Base-by-base conservation (phyloP, 2,888 invertebrate species). In the Abrostola tripartita region DNA sequence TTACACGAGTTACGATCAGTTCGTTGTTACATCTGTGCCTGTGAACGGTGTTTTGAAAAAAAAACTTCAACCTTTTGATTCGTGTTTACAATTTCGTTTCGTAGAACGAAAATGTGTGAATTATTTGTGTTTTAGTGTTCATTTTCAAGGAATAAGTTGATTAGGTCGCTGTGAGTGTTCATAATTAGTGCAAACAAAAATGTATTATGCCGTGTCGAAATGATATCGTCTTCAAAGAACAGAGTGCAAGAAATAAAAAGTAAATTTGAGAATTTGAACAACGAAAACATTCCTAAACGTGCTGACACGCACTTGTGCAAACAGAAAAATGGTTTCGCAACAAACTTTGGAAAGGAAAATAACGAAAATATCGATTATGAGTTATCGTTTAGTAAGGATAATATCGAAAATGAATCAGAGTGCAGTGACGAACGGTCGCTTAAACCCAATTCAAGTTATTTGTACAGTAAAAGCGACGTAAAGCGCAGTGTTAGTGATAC, bases 231-330 rank as follows among this genome's bases (percentile, higher is more conserved):
- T 83, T 85, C 90, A 68, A 89, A 90, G 81, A 95, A 94, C 83
- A 93, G 96, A 90, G 96, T 96, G 51, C 96, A 95, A 92, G 95
- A 95, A 55, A 96, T 96, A 70, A 96, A 95, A 85, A 96, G 93
- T 87, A 95, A 95, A 89, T 96, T 96, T 82, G 96, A 96, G 81
- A 95, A 91, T 83, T 85, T 95, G 58, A 94, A 85, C 63, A 81
- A 79, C 6, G 92, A 93, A 51, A 86, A 79, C 61, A 85, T 87
- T n/a, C 81, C 85, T 12, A 57, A 67, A 10, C 60, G 66, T 6
- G 47, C 58, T 7, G 78, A 78, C 4, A 62, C 52, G 6, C 78
- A 78, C 5, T 44, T 75, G 82, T 81, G 70, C 56, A 85, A 84
- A 80, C 78, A 81, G 10, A 81, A 74, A 12, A 64, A 74, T 64